Percentiles rank a stretch among this genome's conserved stretches.
Conservation (phyloP, 2,888 invertebrate species). For the Aethes cnicana region DNA sequence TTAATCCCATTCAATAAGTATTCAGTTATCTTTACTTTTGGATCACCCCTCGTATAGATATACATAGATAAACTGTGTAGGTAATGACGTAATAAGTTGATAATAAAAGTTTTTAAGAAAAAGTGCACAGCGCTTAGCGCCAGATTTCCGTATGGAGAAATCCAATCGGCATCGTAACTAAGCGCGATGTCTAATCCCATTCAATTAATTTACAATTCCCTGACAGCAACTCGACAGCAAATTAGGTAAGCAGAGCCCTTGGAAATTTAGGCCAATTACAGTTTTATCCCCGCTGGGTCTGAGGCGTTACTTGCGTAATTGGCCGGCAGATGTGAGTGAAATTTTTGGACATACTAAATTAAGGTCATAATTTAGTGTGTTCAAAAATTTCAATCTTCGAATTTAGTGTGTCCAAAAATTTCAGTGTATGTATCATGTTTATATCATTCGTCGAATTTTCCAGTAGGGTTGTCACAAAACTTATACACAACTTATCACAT, state of each 20-base stretch:
- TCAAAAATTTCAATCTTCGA: background rate
- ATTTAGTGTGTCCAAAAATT: background rate
- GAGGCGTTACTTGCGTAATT: background rate
- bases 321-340: background rate
- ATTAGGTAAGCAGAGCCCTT: background rate
- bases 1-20: too few relatives aligned
- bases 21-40: too few relatives aligned
- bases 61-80: too few relatives aligned
- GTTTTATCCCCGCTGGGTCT: conserved; percentile 10
- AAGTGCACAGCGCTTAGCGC: background rate
- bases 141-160: conserved; percentile 6
- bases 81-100: too few relatives aligned
- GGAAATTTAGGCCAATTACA: conserved; percentile 15
- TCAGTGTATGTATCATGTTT: too few relatives aligned
- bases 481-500: too few relatives aligned
- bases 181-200: background rate
- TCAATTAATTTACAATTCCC: conserved; percentile 19
- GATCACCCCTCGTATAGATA: too few relatives aligned
- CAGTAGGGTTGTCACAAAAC: too few relatives aligned
- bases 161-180: background rate
- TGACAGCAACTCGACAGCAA: conserved; percentile 13
- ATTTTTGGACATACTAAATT: too few relatives aligned
- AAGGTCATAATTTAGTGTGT: background rate
- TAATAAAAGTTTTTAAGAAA: too few relatives aligned
- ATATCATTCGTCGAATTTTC: too few relatives aligned